Evolutionary conservation across 2,113 vertebrate genomes (phyloP).

Genomic region (Cyanistes caeruleus): DNA sequence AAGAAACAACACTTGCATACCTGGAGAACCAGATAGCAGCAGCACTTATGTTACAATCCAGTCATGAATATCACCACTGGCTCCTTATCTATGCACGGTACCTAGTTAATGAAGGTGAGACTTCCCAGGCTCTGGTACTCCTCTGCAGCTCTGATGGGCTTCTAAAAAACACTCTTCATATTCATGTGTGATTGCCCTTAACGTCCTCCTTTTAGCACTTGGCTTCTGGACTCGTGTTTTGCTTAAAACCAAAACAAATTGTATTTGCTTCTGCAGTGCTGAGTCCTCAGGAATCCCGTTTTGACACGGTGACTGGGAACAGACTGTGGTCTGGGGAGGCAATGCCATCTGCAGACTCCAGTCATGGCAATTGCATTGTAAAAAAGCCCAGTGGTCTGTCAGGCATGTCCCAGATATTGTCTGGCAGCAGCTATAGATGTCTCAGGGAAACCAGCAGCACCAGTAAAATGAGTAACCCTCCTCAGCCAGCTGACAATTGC

Average conservation of each 20-base stretch:
- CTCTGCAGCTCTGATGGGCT: neutral
- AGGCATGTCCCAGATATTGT: neutral
- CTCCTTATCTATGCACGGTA: conserved; percentile 96
- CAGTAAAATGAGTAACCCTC: neutral
- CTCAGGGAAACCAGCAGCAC: neutral
- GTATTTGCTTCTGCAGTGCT: neutral
- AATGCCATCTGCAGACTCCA: neutral
- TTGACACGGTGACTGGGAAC: neutral
- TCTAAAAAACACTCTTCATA: neutral
- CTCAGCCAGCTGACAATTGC: neutral
- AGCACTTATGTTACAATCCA: conserved; percentile 87
- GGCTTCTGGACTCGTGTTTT: neutral
- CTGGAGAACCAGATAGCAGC: conserved; percentile 95
- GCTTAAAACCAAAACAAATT: neutral
- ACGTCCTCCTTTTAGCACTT: neutral
- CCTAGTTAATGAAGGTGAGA: conserved; percentile 96
- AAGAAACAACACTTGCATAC: conserved; percentile 92
- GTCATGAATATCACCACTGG: conserved; percentile 94
- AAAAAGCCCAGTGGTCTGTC: neutral
- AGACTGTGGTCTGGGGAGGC: neutral
- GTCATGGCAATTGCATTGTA: neutral
- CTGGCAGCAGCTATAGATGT: neutral
- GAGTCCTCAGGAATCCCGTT: neutral
- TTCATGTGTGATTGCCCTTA: neutral
- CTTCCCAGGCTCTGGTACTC: neutral